phyloP scores from a whole-genome alignment of 1,140 invertebrate species.

The Brachionus calyciflorus region DNA sequence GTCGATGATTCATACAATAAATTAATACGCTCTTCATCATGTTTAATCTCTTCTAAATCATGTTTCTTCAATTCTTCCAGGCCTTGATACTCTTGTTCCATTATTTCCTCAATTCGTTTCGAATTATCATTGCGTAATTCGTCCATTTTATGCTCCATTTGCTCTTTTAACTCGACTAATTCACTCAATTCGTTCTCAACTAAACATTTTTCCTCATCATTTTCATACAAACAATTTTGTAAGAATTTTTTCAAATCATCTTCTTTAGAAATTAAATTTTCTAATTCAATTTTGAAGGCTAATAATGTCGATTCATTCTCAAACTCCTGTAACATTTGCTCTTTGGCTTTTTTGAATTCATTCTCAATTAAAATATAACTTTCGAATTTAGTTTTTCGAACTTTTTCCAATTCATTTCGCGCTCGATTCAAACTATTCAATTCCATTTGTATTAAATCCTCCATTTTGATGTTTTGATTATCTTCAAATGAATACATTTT shows the following conservation, averaged over 20 bases:
- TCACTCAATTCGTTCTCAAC: constrained; percentile 25
- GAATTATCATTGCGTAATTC: background rate
- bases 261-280: background rate
- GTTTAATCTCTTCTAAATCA: background rate
- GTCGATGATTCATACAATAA: constrained; percentile 5
- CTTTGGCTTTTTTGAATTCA: background rate
- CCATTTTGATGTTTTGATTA: background rate
- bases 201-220: constrained; percentile 29
- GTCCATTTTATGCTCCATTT: constrained; percentile 1
- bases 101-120: background rate
- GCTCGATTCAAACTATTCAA: background rate
- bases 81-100: constrained; percentile 9
- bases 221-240: constrained; percentile 18
- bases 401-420: constrained; percentile 10
- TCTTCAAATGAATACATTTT: constrained; percentile 20
- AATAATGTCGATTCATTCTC: background rate
- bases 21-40: constrained; percentile 18
- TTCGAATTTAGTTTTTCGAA: background rate
- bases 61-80: constrained; percentile 17
- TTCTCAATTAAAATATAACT: constrained; percentile 9
- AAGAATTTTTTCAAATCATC: background rate
- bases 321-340: background rate
- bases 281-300: background rate
- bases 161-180: background rate
- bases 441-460: constrained; percentile 20